These are phyloP conservation scores for Cheilosia soror DNA, from an alignment of 2,888 invertebrate genomes.

Conservation along the genomic window DNA sequence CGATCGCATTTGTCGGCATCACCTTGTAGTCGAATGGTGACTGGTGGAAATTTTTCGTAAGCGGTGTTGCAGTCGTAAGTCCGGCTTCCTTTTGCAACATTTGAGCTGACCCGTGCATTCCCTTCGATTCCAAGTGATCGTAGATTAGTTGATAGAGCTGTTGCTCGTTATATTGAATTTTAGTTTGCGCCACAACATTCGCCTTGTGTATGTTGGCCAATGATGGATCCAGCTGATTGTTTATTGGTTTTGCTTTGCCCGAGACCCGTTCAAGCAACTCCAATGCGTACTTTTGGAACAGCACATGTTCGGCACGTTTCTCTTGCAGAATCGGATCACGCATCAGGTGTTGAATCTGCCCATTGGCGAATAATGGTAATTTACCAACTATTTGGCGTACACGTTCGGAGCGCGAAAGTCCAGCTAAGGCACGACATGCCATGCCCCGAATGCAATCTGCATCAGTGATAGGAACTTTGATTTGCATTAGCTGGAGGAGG, in stretches of 20 bases:
- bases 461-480: constrained; percentile 97
- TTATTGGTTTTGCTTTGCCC: constrained; percentile 92
- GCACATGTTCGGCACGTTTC: constrained; percentile 96
- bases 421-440: constrained; percentile 96
- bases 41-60: constrained; percentile 81
- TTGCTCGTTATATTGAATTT: constrained; percentile 96
- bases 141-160: constrained; percentile 96
- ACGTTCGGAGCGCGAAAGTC: constrained; percentile 96
- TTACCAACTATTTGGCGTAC: constrained; percentile 97
- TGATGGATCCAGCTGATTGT: constrained; percentile 93
- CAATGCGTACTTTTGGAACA: constrained; percentile 97
- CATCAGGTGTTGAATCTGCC: constrained; percentile 97
- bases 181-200: constrained; percentile 97
- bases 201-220: constrained; percentile 95
- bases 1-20: constrained; percentile 78
- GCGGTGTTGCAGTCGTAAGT: constrained; percentile 84
- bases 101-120: constrained; percentile 89
- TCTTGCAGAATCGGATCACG: constrained; percentile 98
- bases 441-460: constrained; percentile 97
- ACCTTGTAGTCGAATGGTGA: constrained; percentile 83
- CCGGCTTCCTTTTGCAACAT: constrained; percentile 91
- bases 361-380: constrained; percentile 95
- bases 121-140: constrained; percentile 92
- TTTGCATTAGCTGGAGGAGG: constrained; percentile 93
- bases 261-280: constrained; percentile 95